Percentiles rank a stretch among this genome's conserved stretches.
phyloP scores from a whole-genome alignment of 2,797 vertebrate species.

The Pseudotriccus pelzelni region DNA sequence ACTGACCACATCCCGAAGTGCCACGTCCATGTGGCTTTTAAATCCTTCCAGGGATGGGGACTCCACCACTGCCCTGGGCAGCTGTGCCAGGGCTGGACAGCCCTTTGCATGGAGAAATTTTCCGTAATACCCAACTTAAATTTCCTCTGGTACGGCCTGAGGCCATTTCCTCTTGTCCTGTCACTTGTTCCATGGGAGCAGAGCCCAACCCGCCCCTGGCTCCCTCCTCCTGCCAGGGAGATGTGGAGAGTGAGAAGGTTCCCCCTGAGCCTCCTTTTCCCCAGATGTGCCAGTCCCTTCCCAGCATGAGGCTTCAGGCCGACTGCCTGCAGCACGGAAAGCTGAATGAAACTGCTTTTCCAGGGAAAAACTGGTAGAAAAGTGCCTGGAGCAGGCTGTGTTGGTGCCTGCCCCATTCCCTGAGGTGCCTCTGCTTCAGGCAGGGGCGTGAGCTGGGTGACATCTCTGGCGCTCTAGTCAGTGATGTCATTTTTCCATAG shows the following conservation, averaged over 20 bases:
- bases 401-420: fast-evolving
- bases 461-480: not conserved
- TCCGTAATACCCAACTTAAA: not conserved
- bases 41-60: not conserved
- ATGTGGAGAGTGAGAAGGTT: not conserved
- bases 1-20: not conserved
- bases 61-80: not conserved
- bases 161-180: not conserved
- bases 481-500: not conserved
- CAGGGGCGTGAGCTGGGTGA: not conserved
- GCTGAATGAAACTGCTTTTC: not conserved
- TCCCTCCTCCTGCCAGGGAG: not conserved
- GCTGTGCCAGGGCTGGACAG: not conserved
- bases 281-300: not conserved
- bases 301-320: fast-evolving
- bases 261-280: not conserved
- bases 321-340: not conserved
- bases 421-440: fast-evolving
- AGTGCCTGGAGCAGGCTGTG: not conserved
- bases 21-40: not conserved
- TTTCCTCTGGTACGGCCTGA: not conserved
- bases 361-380: fast-evolving
- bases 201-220: not conserved
- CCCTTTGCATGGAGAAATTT: not conserved
- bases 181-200: not conserved